Conservation (phyloP, 2,113 vertebrate species). For the Rhagologus leucostigma region DNA sequence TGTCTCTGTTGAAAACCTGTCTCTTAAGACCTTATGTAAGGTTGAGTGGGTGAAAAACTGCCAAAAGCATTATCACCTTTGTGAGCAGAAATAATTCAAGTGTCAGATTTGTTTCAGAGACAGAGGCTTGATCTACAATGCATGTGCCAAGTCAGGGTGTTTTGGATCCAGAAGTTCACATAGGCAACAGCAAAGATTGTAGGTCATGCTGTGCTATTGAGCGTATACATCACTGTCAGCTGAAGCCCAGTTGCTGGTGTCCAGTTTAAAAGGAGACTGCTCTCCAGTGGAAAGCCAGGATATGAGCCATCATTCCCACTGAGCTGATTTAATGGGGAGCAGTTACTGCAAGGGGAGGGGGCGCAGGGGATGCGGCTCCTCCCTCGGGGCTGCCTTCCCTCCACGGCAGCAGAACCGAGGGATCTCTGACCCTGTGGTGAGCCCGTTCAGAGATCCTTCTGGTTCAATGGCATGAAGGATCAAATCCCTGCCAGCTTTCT, state of each 20-base stretch:
- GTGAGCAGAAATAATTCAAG: neutral
- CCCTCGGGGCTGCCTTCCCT: neutral
- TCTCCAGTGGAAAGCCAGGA: neutral
- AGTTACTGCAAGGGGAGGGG: neutral
- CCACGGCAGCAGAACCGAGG: neutral
- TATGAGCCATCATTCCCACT: neutral
- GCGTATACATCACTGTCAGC: neutral
- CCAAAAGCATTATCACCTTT: neutral
- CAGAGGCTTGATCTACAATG: neutral
- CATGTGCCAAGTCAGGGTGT: neutral
- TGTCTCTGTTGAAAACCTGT: neutral
- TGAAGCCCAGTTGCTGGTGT: neutral
- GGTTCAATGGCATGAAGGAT: neutral
- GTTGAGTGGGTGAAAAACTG: neutral
- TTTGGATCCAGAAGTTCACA: neutral
- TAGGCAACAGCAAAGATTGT: neutral
- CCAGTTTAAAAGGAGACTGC: neutral
- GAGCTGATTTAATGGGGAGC: neutral
- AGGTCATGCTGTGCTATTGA: neutral
- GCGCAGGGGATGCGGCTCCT: rapidly evolving
- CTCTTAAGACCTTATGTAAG: neutral
- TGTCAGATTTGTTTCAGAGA: neutral
- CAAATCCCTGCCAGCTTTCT: neutral
- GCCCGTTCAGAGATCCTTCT: neutral
- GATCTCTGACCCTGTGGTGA: neutral